Base-by-base conservation (phyloP, 2,113 vertebrate species). In the Nerophis ophidion region DNA sequence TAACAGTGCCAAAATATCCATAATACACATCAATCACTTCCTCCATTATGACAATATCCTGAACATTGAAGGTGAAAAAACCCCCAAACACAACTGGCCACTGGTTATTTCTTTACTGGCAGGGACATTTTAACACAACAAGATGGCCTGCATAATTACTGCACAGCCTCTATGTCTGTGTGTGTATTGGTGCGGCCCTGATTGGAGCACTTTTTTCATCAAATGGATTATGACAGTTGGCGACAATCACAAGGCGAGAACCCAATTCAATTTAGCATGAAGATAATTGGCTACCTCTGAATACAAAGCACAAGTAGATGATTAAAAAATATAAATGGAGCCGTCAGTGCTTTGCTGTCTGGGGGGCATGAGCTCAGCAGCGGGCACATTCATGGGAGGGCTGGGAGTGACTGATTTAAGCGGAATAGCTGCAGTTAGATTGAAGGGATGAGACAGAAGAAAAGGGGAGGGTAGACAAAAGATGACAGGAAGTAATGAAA, bases 211-310 rank as follows among this genome's bases (percentile, higher is more conserved):
- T 40, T 47, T 71, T 75, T 82, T 79, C 52, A 82, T 68, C 73
- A 76, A 84, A 76, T 80, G 67, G 78, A 83, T 86, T 66, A 75
- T 63, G 52, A 70, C 65, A 74, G 80, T 80, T 77, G 75, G 81
- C 81, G 84, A 81, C 80, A 84, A 77, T 71, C 75, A 84, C 68
- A 71, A 72, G 66, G 66, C 77, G 69, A 75, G 80, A 85, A 86
- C 81, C 69, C 75, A 84, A 85, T 85, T 84, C 69, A 84, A 85
- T 81, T 86, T 84, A 82, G 77, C 75, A 85, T 79, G 79, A 72
- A 58, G 72, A 84, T 88, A 81, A 88, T 86, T 83, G 75, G 79
- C 49, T 69, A 74, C 75, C 70, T 72, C 77, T 74, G 74, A 78
- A 78, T 65, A 62, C 68, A 75, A 70, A 76, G 60, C 55, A 69